A percentile compares a stretch with the other conserved stretches of the same genome.
phyloP scores from a whole-genome alignment of 2,113 vertebrate genomes.

The Myodes glareolus region DNA sequence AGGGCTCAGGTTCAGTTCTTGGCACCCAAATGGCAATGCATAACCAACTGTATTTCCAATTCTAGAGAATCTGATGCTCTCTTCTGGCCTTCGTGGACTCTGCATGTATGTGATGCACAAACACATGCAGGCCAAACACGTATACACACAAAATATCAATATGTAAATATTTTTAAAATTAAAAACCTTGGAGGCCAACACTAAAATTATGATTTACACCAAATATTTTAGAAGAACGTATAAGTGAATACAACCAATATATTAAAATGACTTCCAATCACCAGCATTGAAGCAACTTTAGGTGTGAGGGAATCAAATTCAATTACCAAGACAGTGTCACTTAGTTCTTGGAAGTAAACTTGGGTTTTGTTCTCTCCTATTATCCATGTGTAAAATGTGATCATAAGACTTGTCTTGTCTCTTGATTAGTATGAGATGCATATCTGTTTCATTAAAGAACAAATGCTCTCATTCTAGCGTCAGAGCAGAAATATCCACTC shows the following conservation, averaged over 20 bases:
- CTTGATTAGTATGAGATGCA: neutral
- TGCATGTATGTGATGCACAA: neutral
- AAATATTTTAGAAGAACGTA: conserved; percentile 81
- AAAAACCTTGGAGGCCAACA: conserved; percentile 84
- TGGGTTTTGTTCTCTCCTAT: neutral
- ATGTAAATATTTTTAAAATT: conserved; percentile 77
- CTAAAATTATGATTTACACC: conserved; percentile 84
- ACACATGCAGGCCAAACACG: neutral
- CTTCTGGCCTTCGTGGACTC: neutral
- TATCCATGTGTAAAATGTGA: neutral
- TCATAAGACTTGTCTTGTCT: neutral
- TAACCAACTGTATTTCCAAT: neutral
- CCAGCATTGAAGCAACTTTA: conserved; percentile 91
- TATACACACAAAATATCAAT: conserved; percentile 79
- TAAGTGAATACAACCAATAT: conserved; percentile 84
- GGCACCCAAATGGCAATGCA: neutral
- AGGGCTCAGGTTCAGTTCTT: neutral
- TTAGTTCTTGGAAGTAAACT: neutral
- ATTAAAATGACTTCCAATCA: conserved; percentile 91
- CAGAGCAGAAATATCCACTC: neutral
- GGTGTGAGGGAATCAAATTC: conserved; percentile 63
- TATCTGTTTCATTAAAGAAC: neutral
- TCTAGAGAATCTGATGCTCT: neutral
- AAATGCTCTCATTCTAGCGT: neutral
- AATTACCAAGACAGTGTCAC: conserved; percentile 78